Evolutionary conservation across 1,140 invertebrate species (phyloP), one percentile per base, ranked within the genome.

Genomic region (Zaprionus davidi): DNA sequence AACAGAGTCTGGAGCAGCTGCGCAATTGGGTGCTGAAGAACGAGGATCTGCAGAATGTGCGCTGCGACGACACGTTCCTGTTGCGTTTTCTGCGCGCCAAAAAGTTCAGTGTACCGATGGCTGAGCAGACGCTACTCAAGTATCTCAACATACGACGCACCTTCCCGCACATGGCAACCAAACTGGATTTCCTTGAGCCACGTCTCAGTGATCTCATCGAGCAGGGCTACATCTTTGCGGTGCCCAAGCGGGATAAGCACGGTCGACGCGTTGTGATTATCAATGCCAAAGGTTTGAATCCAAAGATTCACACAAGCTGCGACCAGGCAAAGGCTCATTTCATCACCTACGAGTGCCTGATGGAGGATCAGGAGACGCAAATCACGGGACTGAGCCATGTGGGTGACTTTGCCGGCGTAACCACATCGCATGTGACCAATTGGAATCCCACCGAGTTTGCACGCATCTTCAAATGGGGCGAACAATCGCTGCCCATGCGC

Each of bases 41-140:
- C 81, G 87, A 92, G 26, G 95, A 96, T 82, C 93, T 96, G 55
- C 93, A 93, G 78, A 95, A 96, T 90, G 94, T 96, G 20, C 93
- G 95, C 71, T 94, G 94, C 95, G 97, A 97, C 92, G 94, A 95
- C 51, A 94, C 93, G 64, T 97, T 97, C 91, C 93, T 97, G 67
- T 92, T 97, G 41, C 93, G 96, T 44, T 97, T 97, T 84, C 93
- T 97, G 56, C 94, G 96, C 3, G 94, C 95, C 49, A 96, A 97
- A 87, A 97, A 97, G 91, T 97, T 95, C 93, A 96, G 95, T 79
- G 94, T 98, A 17, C 96, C 95, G 2, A 95, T 97, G 94, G 96
- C 97, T 0, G 95, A 97, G 84, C 95, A 96, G 81, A 95, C 95
- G 11, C 85, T 98, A 9, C 93, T 97, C 11, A 97, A 97, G 82